Conservation (phyloP, 2,888 invertebrate genomes). For the Amblyjoppa fuscipennis region DNA sequence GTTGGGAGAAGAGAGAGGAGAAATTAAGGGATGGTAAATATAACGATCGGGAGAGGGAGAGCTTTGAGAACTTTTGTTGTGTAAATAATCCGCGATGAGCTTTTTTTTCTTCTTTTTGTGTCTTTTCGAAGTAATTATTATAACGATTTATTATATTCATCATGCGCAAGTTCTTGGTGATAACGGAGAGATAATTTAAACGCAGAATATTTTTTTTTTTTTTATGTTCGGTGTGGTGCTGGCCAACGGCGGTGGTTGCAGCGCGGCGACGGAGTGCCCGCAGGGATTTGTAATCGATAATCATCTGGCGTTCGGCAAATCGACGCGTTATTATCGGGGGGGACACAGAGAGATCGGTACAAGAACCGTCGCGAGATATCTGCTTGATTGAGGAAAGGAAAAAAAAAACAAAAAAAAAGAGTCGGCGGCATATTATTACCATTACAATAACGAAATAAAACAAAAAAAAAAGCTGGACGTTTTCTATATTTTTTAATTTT, state of each 20-base stretch:
- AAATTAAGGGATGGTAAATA: constrained; percentile 3
- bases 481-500: constrained; percentile 84
- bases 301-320: neutral
- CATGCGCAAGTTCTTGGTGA: constrained; percentile 33
- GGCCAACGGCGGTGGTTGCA: neutral
- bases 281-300: neutral
- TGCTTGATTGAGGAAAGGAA: constrained; percentile 45
- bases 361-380: constrained; percentile 34
- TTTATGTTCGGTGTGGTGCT: neutral
- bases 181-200: neutral
- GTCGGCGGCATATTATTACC: constrained; percentile 40
- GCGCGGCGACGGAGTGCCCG: neutral
- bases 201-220: neutral
- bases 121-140: constrained; percentile 73
- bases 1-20: constrained; percentile 61
- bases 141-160: constrained; percentile 29
- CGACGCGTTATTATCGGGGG: neutral
- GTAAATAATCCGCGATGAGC: constrained; percentile 81
- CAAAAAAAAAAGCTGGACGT: constrained; percentile 71
- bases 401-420: constrained; percentile 42
- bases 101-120: constrained; percentile 19
- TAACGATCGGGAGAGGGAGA: constrained; percentile 50
- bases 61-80: constrained; percentile 76
- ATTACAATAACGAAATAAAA: constrained; percentile 69
- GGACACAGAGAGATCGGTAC: constrained; percentile 21